Conservation (phyloP, 2,888 invertebrate species). For the Anthophora plumipes region DNA sequence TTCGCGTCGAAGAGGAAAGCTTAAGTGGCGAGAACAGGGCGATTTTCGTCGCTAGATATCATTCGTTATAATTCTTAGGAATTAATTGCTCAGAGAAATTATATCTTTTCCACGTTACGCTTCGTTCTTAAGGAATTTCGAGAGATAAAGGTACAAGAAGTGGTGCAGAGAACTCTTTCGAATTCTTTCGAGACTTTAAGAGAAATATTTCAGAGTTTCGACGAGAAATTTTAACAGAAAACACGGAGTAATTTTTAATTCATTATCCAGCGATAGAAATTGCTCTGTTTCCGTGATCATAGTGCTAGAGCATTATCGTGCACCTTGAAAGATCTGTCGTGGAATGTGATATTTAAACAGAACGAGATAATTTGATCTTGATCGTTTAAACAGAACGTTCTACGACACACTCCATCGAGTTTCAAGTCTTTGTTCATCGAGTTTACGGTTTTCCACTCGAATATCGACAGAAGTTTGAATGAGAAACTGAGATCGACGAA, state of each 20-base stretch:
- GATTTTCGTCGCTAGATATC: slow-evolving; percentile 22
- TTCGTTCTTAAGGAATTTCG: too few species aligned
- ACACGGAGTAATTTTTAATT: too few species aligned
- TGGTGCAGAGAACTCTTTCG: too few species aligned
- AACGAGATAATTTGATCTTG: background rate
- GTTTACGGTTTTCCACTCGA: slow-evolving; percentile 44
- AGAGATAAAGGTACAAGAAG: too few species aligned
- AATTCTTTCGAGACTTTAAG: too few species aligned
- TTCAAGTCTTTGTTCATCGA: slow-evolving; percentile 46
- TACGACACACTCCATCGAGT: background rate
- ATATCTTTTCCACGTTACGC: too few species aligned
- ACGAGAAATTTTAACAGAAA: too few species aligned
- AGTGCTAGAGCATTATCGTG: slow-evolving; percentile 35
- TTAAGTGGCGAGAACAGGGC: slow-evolving; percentile 14
- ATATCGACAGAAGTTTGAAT: background rate
- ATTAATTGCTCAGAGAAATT: background rate
- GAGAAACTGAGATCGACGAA: slow-evolving; percentile 55
- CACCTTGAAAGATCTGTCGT: slow-evolving; percentile 28
- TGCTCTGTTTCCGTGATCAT: background rate
- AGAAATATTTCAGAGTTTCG: too few species aligned
- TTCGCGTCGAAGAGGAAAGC: slow-evolving; percentile 42
- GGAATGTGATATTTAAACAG: background rate
- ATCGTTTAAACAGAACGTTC: slow-evolving; percentile 14
- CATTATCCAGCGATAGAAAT: background rate
- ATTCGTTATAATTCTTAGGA: slow-evolving; percentile 2